These are phyloP conservation scores for Fopius arisanus DNA, from an alignment of 1,140 invertebrate genomes.

Conservation along the genomic window DNA sequence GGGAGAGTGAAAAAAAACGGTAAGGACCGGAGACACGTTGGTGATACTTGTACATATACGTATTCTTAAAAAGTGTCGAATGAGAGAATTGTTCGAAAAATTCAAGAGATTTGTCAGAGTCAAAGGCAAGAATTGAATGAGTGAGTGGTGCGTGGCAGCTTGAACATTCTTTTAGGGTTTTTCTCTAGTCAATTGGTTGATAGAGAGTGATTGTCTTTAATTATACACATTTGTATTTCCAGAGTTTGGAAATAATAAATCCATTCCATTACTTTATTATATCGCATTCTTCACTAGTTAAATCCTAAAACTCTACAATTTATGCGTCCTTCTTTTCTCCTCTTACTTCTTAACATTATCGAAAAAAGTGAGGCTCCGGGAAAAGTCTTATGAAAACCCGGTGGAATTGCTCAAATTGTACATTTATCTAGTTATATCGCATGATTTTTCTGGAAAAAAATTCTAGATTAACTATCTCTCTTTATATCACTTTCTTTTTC, in stretches of 20 bases:
- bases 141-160: conserved; percentile 45
- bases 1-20: conserved; percentile 15
- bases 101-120: conserved; percentile 4
- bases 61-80: neutral
- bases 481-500: conserved; percentile 6
- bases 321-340: neutral
- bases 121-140: conserved; percentile 14
- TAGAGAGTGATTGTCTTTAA: conserved; percentile 64
- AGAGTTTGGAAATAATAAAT: conserved; percentile 41
- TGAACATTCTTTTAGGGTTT: conserved; percentile 45
- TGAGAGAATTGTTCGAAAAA: conserved; percentile 3
- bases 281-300: conserved; percentile 6
- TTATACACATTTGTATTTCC: conserved; percentile 45
- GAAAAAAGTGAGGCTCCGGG: neutral
- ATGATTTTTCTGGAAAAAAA: neutral
- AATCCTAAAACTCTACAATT: neutral
- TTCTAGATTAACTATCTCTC: neutral
- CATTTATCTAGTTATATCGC: neutral
- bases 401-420: neutral
- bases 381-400: neutral
- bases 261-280: conserved; percentile 37
- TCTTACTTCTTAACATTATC: neutral
- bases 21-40: neutral
- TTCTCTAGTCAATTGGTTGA: conserved; percentile 48
- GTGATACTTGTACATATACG: neutral